These are phyloP conservation scores for Crossoptilon crossoptilon DNA, from an alignment of 2,797 vertebrate species.

Conservation along the genomic window DNA sequence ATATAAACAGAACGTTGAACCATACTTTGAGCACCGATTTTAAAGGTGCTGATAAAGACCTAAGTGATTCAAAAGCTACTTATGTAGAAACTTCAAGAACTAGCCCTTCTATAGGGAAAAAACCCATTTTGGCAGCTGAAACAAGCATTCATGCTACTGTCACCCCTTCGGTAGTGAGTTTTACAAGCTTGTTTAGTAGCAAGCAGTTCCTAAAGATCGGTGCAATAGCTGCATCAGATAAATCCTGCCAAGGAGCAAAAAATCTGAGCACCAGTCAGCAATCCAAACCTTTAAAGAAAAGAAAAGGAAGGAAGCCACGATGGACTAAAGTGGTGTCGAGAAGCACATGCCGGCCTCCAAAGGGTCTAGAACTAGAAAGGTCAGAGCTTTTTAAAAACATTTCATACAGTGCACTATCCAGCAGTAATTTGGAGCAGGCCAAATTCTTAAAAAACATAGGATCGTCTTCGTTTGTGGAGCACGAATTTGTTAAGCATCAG, in stretches of 20 bases:
- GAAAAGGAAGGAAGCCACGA: constrained; percentile 90
- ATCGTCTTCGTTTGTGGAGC: constrained; percentile 71
- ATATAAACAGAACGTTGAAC: constrained; percentile 67
- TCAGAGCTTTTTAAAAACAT: constrained; percentile 80
- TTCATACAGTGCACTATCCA: constrained; percentile 71
- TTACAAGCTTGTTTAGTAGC: constrained; percentile 83
- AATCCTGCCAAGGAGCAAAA: constrained; percentile 78
- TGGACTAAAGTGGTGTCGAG: constrained; percentile 91
- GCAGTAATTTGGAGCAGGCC: constrained; percentile 74
- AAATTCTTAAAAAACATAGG: constrained; percentile 78
- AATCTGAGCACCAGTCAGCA: constrained; percentile 76
- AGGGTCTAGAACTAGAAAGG: constrained; percentile 79
- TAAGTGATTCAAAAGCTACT: constrained; percentile 70
- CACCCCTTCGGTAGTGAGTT: constrained; percentile 82
- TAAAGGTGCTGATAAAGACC: constrained; percentile 74
- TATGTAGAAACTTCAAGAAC: constrained; percentile 76
- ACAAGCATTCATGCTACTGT: constrained; percentile 74
- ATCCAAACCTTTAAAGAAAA: constrained; percentile 90
- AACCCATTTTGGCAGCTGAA: constrained; percentile 72
- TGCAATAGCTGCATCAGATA: constrained; percentile 76
- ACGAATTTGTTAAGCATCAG: constrained; percentile 79
- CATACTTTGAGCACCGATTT: constrained; percentile 69
- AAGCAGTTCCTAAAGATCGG: constrained; percentile 83
- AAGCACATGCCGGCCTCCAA: constrained; percentile 72
- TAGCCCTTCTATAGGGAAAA: constrained; percentile 74